phyloP scores from a whole-genome alignment of 2,888 invertebrate species.

The Patella depressa region DNA sequence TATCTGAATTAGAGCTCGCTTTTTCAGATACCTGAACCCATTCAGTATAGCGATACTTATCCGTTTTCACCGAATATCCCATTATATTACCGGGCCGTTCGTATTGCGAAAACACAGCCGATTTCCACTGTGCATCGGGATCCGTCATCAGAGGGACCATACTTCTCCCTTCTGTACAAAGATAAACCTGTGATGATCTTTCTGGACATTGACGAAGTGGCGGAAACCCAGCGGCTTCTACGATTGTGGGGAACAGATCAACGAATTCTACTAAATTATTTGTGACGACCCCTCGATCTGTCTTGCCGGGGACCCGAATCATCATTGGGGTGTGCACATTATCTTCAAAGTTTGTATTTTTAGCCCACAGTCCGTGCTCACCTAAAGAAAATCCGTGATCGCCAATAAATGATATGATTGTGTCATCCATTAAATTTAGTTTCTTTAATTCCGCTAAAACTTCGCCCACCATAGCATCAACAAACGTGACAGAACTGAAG shows the following conservation, averaged over 20 bases:
- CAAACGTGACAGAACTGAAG: conserved; percentile 30
- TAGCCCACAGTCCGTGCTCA: conserved; percentile 45
- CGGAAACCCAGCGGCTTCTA: no score
- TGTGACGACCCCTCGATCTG: conserved; percentile 14
- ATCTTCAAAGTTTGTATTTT: conserved; percentile 53
- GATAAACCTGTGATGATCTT: conserved; percentile 20
- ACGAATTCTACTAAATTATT: no score
- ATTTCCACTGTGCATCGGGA: conserved; percentile 21
- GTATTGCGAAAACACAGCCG: conserved; percentile 28
- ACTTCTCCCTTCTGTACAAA: conserved; percentile 39
- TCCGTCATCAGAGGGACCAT: conserved; percentile 33
- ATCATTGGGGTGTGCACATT: conserved; percentile 53
- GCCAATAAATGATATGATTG: conserved; percentile 42
- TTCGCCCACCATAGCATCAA: conserved; percentile 41
- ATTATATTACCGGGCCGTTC: not conserved
- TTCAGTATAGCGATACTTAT: no score
- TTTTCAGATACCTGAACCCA: no score
- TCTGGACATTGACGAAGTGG: conserved; percentile 21
- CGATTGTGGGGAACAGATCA: no score
- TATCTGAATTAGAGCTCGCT: no score
- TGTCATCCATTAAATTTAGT: conserved; percentile 37
- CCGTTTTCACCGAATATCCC: no score
- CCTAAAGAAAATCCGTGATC: conserved; percentile 48
- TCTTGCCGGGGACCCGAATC: conserved; percentile 40
- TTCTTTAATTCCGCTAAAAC: conserved; percentile 38